These are phyloP conservation scores for Hermaeophaga mercurialis DNA, from an alignment of 2,888 invertebrate species.

Conservation along the genomic window DNA sequence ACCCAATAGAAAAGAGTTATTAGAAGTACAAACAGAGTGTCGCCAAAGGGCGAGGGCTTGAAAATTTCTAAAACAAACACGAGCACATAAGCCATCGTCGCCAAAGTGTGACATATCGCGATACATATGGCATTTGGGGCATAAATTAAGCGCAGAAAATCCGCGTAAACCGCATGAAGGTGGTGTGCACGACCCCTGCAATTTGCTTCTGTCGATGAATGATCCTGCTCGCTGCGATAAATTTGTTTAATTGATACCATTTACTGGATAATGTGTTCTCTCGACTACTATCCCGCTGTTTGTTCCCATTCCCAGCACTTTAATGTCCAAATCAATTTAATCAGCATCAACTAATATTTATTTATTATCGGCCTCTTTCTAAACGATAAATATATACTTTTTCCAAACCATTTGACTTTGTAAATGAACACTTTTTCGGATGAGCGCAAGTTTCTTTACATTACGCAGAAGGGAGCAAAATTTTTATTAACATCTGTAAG, in stretches of 20 bases:
- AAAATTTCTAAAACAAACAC: slow-evolving; percentile 48
- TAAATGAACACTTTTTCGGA: too few species aligned
- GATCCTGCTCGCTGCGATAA: slow-evolving; percentile 45
- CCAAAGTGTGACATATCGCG: slow-evolving; percentile 47
- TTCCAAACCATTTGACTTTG: too few species aligned
- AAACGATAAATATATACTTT: too few species aligned
- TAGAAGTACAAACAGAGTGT: slow-evolving; percentile 26
- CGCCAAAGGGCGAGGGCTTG: slow-evolving; percentile 23
- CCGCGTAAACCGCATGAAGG: slow-evolving; percentile 51
- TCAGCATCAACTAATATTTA: too few species aligned
- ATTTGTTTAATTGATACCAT: slow-evolving; percentile 56
- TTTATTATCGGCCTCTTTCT: too few species aligned
- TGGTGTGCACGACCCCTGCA: slow-evolving; percentile 44
- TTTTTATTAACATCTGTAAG: too few species aligned
- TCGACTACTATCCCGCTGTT: slow-evolving; percentile 35
- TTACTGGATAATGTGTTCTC: slow-evolving; percentile 51
- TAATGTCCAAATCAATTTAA: background rate
- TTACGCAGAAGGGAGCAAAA: too few species aligned
- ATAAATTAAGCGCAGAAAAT: slow-evolving; percentile 54
- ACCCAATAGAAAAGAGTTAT: slow-evolving; percentile 35
- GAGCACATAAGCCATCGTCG: slow-evolving; percentile 25
- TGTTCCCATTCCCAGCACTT: slow-evolving; percentile 8
- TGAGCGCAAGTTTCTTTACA: too few species aligned
- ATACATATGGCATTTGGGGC: slow-evolving; percentile 47
- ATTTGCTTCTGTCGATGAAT: slow-evolving; percentile 41